Conservation (phyloP, 2,113 vertebrate genomes). For the Pipra filicauda region DNA sequence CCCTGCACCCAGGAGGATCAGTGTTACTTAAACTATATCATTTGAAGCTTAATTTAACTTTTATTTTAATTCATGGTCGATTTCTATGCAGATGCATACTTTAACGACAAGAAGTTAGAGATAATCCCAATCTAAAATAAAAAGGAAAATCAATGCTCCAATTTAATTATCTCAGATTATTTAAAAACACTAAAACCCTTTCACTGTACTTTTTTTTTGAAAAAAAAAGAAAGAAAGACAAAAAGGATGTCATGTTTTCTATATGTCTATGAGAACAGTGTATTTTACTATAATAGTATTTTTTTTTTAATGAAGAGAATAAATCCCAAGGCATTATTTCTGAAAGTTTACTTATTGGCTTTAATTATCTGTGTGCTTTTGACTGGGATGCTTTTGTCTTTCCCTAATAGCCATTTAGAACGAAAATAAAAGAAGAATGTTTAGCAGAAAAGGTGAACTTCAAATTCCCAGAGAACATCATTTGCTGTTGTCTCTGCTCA, state of each 20-base stretch:
- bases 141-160: accelerated
- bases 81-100: neutral
- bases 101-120: neutral
- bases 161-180: neutral
- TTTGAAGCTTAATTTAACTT: neutral
- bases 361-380: neutral
- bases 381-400: neutral
- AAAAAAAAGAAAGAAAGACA: neutral
- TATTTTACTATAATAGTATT: neutral
- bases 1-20: neutral
- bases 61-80: neutral
- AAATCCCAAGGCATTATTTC: neutral
- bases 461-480: neutral
- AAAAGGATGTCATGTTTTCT: neutral
- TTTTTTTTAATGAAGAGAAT: neutral
- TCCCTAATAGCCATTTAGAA: neutral
- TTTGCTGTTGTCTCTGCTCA: neutral
- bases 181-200: neutral
- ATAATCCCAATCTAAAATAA: neutral
- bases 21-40: neutral
- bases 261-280: neutral
- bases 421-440: accelerated
- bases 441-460: neutral
- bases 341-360: neutral
- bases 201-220: neutral